A percentile compares a stretch with the other conserved stretches of the same genome.
These are phyloP conservation scores for Cephus spinipes DNA, from an alignment of 2,888 invertebrate genomes.

Conservation along the genomic window DNA sequence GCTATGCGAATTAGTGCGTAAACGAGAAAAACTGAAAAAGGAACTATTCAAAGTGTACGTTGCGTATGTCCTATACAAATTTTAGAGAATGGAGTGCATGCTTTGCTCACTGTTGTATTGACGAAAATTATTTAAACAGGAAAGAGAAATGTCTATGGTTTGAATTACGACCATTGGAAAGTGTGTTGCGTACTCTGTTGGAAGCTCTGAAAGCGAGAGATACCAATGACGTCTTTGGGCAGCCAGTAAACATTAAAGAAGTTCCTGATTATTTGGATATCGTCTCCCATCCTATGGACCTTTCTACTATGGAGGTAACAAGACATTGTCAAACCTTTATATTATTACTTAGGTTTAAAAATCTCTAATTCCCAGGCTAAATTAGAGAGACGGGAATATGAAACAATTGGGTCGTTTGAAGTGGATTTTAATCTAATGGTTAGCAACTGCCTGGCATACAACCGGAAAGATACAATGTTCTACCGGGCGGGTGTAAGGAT, in stretches of 20 bases:
- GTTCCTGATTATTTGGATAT: slow-evolving; percentile 92
- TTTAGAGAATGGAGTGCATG: too few species aligned
- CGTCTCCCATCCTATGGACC: slow-evolving; percentile 89
- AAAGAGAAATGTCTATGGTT: slow-evolving; percentile 85
- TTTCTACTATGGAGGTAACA: slow-evolving; percentile 83
- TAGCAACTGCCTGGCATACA: slow-evolving; percentile 94
- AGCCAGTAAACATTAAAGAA: slow-evolving; percentile 90
- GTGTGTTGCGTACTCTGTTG: slow-evolving; percentile 81
- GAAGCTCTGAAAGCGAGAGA: slow-evolving; percentile 84
- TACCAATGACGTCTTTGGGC: slow-evolving; percentile 88
- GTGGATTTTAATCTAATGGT: slow-evolving; percentile 96
- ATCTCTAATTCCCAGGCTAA: slow-evolving; percentile 65
- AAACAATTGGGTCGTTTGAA: slow-evolving; percentile 82
- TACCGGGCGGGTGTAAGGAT: slow-evolving; percentile 91
- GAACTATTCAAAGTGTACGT: slow-evolving; percentile 80
- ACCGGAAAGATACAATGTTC: slow-evolving; percentile 94
- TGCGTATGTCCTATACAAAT: background rate
- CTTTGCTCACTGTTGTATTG: background rate
- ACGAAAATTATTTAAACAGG: slow-evolving; percentile 41
- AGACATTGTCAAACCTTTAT: background rate
- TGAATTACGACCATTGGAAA: slow-evolving; percentile 84
- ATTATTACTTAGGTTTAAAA: background rate
- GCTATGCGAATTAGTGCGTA: slow-evolving; percentile 93
- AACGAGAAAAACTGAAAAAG: slow-evolving; percentile 94
- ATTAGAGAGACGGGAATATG: slow-evolving; percentile 77